Evolutionary conservation across 1,140 invertebrate genomes (phyloP), one percentile per base, ranked within the genome.

Genomic region (Archegozetes longisetosus): DNA sequence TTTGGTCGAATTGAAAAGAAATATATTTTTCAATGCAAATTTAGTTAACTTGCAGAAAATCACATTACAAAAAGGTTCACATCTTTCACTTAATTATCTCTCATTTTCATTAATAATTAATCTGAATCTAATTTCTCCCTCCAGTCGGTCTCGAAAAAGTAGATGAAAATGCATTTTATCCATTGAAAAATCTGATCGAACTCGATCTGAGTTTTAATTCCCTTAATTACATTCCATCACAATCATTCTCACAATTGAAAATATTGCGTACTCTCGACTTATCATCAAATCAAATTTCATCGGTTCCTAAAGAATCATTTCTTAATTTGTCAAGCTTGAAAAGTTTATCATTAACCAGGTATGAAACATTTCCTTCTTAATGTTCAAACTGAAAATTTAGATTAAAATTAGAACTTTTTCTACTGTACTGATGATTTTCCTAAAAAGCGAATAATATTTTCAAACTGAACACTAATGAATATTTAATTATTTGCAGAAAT

Each of bases 11-110:
- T 75, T 93, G 27, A 79, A 84, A 4, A 78, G 79, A 46, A 81
- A 88, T 66, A 77, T 82, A 13, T 91, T 92, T 65, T 77, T 82
- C 49, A 78, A 79, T 62, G 78, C 86, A 58, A 80, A 82, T 20
- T 82, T 82, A 25, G 76, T 92, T 32, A 88, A 91, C 73, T 74
- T 91, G 55, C 88, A 92, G 67, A 82, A 85, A 66, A 82, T 92
- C 52, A 89, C 83, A 70, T 71, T 91, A 51, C 23, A 27, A 54
- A 29, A 62, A 62, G 61, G 61, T 62, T 25, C 13, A 12, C n/a
- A 1, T 12, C 3, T 17, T 14, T 9, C 17, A 12, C n/a, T 12
- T 40, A 12, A 22, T n/a, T n/a, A n/a, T 24, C 9, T 25, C 25
- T 54, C 9, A n/a, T n/a, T 25, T 27, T 54, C 9, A 23, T 54